phyloP scores from a whole-genome alignment of 2,888 invertebrate genomes.

The Drosophila quasianomalipes region DNA sequence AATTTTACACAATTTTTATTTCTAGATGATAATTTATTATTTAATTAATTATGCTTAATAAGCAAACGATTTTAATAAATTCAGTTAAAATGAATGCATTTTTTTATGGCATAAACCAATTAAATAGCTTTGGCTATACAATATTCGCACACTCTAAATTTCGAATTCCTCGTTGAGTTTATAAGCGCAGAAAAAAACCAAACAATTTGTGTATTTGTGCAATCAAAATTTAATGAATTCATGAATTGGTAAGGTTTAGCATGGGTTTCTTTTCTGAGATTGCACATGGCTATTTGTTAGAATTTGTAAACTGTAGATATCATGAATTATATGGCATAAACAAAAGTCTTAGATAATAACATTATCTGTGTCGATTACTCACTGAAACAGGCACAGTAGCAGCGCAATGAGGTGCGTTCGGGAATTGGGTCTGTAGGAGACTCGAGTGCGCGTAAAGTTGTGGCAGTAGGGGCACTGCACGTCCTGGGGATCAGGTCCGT shows the following conservation, averaged over 20 bases:
- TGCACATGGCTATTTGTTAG: not conserved
- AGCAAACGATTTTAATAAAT: not conserved
- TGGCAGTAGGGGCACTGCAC: slow-evolving; percentile 86
- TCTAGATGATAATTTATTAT: not conserved
- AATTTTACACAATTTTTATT: not conserved
- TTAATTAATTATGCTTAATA: not conserved
- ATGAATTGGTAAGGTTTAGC: not conserved
- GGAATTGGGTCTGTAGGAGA: slow-evolving; percentile 85
- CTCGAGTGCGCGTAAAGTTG: slow-evolving; percentile 85
- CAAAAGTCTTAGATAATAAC: not conserved
- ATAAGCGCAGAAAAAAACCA: not conserved
- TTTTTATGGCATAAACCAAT: not conserved
- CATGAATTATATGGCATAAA: not conserved
- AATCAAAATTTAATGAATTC: not conserved
- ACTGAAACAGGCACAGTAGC: slow-evolving; percentile 85
- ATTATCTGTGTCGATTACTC: slow-evolving; percentile 56
- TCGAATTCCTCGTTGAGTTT: not conserved
- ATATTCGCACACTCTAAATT: not conserved
- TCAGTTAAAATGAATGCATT: not conserved
- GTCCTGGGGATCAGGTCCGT: slow-evolving; percentile 85
- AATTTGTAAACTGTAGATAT: not conserved
- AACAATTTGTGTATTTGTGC: not conserved
- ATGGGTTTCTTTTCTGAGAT: not conserved
- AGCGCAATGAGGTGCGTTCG: slow-evolving; percentile 87
- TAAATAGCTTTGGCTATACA: not conserved